phyloP scores from a whole-genome alignment of 23 tunicate genomes.

The Botrylloides violaceus region DNA sequence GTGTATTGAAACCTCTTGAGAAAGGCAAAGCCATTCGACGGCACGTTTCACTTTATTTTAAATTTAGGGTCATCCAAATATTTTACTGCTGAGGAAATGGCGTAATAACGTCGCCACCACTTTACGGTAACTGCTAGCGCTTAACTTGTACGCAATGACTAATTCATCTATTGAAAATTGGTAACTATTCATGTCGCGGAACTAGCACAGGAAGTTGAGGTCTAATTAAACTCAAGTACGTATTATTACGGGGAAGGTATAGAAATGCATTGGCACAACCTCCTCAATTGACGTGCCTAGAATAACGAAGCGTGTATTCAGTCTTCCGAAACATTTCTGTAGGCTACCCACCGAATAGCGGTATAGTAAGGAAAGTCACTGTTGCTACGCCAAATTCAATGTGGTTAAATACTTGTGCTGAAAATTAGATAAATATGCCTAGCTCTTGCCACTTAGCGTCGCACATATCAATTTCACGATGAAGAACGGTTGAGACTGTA shows the following conservation, averaged over 20 bases:
- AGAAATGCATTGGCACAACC: too few species aligned
- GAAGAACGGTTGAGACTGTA: too few species aligned
- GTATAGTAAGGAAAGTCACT: too few species aligned
- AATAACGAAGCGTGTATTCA: too few species aligned
- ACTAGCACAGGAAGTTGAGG: not conserved
- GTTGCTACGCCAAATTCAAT: too few species aligned
- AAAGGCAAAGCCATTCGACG: not conserved
- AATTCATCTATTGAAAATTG: not conserved
- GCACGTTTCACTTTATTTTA: not conserved
- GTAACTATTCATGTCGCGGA: not conserved
- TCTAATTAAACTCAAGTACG: not conserved
- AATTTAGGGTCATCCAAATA: not conserved
- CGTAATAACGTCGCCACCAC: not conserved
- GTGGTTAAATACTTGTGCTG: too few species aligned
- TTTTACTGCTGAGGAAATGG: not conserved
- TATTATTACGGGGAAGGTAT: not conserved
- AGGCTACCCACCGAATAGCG: too few species aligned
- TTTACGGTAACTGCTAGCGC: not conserved
- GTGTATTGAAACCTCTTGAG: not conserved
- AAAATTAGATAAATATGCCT: too few species aligned
- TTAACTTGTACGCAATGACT: not conserved
- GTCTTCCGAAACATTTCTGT: too few species aligned
- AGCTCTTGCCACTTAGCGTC: too few species aligned
- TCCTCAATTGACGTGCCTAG: too few species aligned
- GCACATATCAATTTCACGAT: too few species aligned